phyloP scores from a whole-genome alignment of 2,888 invertebrate species.

The Beris chalybata region DNA sequence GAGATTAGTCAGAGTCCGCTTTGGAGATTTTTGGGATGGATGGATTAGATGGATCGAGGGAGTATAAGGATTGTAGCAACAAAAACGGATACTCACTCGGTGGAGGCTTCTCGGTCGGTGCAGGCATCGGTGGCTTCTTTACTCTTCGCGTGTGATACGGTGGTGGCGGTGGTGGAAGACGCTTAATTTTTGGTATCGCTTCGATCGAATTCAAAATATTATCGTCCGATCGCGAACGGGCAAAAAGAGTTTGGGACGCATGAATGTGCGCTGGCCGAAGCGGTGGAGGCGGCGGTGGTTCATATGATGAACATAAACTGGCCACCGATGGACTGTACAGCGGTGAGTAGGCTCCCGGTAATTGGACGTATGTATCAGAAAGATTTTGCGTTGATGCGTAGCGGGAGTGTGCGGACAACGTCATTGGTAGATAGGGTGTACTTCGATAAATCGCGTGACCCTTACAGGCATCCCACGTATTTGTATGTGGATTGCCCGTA shows the following conservation, averaged over 20 bases:
- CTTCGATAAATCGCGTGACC: slow-evolving; percentile 78
- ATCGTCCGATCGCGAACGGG: slow-evolving; percentile 77
- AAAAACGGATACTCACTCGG: slow-evolving; percentile 50
- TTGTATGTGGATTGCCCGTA: slow-evolving; percentile 49
- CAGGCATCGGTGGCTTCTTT: slow-evolving; percentile 58
- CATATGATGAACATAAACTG: slow-evolving; percentile 65
- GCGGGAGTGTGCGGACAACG: slow-evolving; percentile 67
- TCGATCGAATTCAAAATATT: slow-evolving; percentile 75
- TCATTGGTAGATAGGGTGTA: slow-evolving; percentile 75
- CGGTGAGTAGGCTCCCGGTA: slow-evolving; percentile 63
- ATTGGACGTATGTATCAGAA: slow-evolving; percentile 72
- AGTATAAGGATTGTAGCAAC: not conserved
- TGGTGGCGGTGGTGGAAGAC: slow-evolving; percentile 62
- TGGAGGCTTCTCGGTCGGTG: slow-evolving; percentile 57
- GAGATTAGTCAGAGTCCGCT: slow-evolving; percentile 11
- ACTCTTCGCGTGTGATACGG: slow-evolving; percentile 56
- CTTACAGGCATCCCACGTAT: slow-evolving; percentile 60
- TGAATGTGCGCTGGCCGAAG: slow-evolving; percentile 59
- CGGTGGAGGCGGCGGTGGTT: slow-evolving; percentile 69
- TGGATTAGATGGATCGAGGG: no score
- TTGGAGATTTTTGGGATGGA: no score
- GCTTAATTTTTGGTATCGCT: slow-evolving; percentile 58
- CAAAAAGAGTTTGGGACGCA: slow-evolving; percentile 57
- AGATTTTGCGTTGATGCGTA: slow-evolving; percentile 82
- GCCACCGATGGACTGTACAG: slow-evolving; percentile 68